A percentile compares a stretch with the other conserved stretches of the same genome.
phyloP scores from a whole-genome alignment of 2,113 vertebrate species.

The Corythornis madagascariensis region DNA sequence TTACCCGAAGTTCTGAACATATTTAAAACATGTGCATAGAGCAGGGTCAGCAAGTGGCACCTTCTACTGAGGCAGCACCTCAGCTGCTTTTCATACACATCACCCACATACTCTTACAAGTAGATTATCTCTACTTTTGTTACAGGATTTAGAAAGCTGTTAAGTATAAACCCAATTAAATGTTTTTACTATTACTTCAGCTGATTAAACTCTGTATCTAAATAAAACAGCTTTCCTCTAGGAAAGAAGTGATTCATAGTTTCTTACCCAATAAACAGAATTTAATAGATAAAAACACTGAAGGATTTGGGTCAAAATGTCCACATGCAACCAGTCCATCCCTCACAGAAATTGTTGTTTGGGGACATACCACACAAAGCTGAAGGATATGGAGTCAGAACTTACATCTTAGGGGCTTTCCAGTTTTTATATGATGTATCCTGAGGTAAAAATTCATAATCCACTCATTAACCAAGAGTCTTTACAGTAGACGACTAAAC shows the following conservation, averaged over 20 bases:
- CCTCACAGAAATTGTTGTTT: not conserved
- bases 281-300: not conserved
- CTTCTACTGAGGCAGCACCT: not conserved
- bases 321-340: not conserved
- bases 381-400: not conserved
- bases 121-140: not conserved
- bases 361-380: not conserved
- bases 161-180: slow-evolving; percentile 44
- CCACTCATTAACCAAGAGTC: not conserved
- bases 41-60: not conserved
- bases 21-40: slow-evolving; percentile 18
- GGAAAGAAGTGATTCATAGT: not conserved
- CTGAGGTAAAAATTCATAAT: not conserved
- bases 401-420: not conserved
- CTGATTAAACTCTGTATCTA: slow-evolving; percentile 32
- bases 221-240: slow-evolving; percentile 15
- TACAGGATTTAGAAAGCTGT: not conserved
- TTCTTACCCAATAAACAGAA: slow-evolving; percentile 2
- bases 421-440: not conserved
- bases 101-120: not conserved
- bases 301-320: not conserved
- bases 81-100: not conserved
- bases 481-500: not conserved
- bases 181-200: slow-evolving; percentile 17
- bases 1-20: slow-evolving; percentile 76